Percentiles rank a stretch among this genome's conserved stretches.
Evolutionary conservation across 2,888 invertebrate genomes (phyloP).

Genomic region (Cactoblastis cactorum): DNA sequence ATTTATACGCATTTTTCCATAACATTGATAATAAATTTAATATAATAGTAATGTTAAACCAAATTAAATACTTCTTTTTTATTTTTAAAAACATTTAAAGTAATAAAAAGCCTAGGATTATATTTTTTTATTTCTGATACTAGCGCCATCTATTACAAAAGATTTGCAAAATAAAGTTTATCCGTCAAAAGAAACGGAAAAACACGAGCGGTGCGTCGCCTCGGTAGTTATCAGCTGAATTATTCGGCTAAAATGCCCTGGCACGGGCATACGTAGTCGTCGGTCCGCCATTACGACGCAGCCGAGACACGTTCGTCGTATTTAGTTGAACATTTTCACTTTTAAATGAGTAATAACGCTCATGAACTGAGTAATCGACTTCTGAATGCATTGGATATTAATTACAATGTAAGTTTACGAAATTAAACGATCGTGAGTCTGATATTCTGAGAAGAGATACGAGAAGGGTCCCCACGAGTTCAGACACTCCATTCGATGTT

Average conservation of each 20-base stretch:
- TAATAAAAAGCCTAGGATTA: not conserved
- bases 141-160: slow-evolving; percentile 7
- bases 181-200: slow-evolving; percentile 78
- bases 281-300: slow-evolving; percentile 81
- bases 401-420: slow-evolving; percentile 96
- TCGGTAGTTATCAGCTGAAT: slow-evolving; percentile 80
- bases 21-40: too few relatives aligned
- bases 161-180: slow-evolving; percentile 41
- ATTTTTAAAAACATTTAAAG: not conserved
- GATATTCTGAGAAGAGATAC: slow-evolving; percentile 61
- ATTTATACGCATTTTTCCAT: too few relatives aligned
- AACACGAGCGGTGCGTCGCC: slow-evolving; percentile 77
- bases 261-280: slow-evolving; percentile 81
- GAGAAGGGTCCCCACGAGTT: slow-evolving; percentile 75
- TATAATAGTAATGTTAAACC: too few relatives aligned
- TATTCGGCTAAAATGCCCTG: slow-evolving; percentile 81
- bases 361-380: slow-evolving; percentile 96
- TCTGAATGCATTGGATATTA: slow-evolving; percentile 97
- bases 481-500: slow-evolving; percentile 73
- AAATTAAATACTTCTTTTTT: too few relatives aligned
- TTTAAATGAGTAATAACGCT: slow-evolving; percentile 90
- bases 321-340: slow-evolving; percentile 80
- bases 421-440: slow-evolving; percentile 65
- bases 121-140: not conserved
- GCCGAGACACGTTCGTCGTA: slow-evolving; percentile 80